Evolutionary conservation across 2,797 vertebrate genomes (phyloP).

Genomic region (Molothrus ater): DNA sequence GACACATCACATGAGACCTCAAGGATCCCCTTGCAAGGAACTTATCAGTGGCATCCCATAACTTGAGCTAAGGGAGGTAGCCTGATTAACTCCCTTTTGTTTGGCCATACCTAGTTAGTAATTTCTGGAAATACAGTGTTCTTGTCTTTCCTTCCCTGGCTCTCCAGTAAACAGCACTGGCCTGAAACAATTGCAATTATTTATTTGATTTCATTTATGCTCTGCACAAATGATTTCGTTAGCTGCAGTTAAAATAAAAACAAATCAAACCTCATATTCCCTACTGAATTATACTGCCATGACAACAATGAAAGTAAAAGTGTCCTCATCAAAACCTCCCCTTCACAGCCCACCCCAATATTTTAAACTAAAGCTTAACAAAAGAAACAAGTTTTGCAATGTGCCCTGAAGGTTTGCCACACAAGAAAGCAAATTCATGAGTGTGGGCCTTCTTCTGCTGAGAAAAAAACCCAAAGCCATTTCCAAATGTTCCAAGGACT

Average conservation of each 20-base stretch:
- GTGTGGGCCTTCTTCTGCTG: background rate
- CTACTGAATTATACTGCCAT: constrained; percentile 14
- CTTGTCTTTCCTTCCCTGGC: constrained; percentile 18
- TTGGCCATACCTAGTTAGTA: constrained; percentile 14
- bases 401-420: constrained; percentile 2
- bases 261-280: constrained; percentile 9
- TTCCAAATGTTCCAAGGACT: background rate
- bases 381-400: constrained; percentile 12
- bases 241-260: constrained; percentile 39
- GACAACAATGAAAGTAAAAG: constrained; percentile 56
- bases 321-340: background rate
- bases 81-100: background rate
- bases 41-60: background rate
- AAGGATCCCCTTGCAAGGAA: constrained; percentile 16
- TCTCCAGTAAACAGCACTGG: constrained; percentile 41
- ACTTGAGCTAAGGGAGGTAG: background rate
- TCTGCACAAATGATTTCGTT: background rate
- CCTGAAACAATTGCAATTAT: constrained; percentile 45
- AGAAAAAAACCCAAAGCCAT: background rate
- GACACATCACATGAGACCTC: background rate
- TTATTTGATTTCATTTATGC: constrained; percentile 44
- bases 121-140: constrained; percentile 15
- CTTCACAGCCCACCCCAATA: background rate
- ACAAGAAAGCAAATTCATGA: constrained; percentile 25
- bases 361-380: constrained; percentile 3